Evolutionary conservation across 2,797 vertebrate genomes (phyloP).

Genomic region (Lepidocolaptes lacrymiger): DNA sequence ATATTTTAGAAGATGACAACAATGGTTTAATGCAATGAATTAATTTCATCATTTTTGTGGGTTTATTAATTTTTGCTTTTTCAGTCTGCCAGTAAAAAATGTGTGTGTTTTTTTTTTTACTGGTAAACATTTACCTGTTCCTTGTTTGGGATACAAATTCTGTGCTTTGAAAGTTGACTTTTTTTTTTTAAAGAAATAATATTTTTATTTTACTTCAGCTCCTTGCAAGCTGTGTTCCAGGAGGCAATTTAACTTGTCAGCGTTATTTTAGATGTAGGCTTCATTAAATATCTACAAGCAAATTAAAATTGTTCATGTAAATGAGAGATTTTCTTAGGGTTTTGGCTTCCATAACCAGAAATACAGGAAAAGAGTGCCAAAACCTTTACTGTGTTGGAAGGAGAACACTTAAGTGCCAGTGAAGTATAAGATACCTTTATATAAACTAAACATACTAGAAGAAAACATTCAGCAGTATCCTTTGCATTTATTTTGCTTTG

Average conservation of each 20-base stretch:
- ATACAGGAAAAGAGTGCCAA: neutral
- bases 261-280: neutral
- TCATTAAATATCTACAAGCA: constrained; percentile 12
- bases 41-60: neutral
- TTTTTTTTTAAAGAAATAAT: neutral
- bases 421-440: neutral
- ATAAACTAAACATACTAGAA: neutral
- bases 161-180: neutral
- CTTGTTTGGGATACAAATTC: neutral
- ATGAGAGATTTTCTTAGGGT: neutral
- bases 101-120: neutral
- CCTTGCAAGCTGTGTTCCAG: neutral
- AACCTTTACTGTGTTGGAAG: neutral
- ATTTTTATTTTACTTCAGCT: neutral
- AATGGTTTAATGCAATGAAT: neutral
- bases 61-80: neutral
- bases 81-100: neutral
- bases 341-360: constrained; percentile 4
- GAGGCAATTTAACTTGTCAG: neutral
- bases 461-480: neutral
- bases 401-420: neutral
- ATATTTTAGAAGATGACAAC: neutral
- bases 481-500: neutral
- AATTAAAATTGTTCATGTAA: constrained; percentile 1
- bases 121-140: neutral